Evolutionary conservation across 2,797 vertebrate species (phyloP), one percentile per base, ranked within the genome.

Genomic region (Borostomias antarcticus): DNA sequence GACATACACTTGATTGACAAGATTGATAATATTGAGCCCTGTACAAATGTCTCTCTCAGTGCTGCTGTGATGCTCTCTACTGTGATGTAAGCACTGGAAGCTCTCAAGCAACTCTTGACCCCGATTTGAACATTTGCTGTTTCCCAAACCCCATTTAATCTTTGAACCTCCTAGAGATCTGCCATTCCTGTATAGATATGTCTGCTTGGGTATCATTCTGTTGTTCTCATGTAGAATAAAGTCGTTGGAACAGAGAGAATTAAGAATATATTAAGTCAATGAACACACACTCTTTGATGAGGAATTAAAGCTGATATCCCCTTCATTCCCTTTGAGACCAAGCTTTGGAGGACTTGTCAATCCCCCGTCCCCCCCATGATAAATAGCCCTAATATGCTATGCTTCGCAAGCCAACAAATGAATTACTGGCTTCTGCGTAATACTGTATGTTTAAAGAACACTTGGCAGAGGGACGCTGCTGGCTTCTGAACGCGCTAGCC

Each of bases 361-460:
- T 86, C 88, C 86, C 84, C 76, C 76, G 6, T 80, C 85, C 87
- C 85, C 85, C 76, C 75, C 73, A 26, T 85, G 86, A 86, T 89
- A 81, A 89, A 89, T 83, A 76, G 72, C 70, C 64, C 70, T 78
- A 85, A 86, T 82, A 77, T 73, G 79, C 73, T 35, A 60, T 51
- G 76, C 81, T 78, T 86, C 75, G 70, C 54, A 71, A 83, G 85
- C 83, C 81, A 82, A 82, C 84, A 73, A 77, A 87, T 88, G 79
- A 88, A 89, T 88, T 82, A 89, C 82, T 81, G 64, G 63, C 69
- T 13, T 64, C 48, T 66, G 69, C 26, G 9, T 84, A 82, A 84
- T 83, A n/a, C n/a, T n/a, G n/a, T n/a, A 75, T 80, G 74, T 83
- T 83, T 82, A 76, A 85, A 86, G 79, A 82, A 82, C 74, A 77